Evolutionary conservation across 2,113 vertebrate genomes (phyloP), one percentile per base, ranked within the genome.

Genomic region (Rhodinocichla rosea): DNA sequence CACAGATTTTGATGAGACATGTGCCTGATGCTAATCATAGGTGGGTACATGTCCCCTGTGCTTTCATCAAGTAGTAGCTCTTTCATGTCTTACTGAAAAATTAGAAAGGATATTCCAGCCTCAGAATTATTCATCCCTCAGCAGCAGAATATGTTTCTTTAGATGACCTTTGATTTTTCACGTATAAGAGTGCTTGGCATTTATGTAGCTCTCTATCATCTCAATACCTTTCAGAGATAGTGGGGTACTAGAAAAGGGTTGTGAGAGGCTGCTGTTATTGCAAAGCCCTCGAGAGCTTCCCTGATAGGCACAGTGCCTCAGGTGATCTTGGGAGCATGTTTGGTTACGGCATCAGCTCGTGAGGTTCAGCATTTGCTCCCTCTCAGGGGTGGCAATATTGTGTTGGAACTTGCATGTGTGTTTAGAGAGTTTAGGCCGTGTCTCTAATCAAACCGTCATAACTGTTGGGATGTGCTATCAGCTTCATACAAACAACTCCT

Each of bases 101-200:
- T 73, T 70, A 77, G 57, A 79, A 84, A 80, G 59, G 30, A 0
- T 44, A 76, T 79, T 89, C 56, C 49, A 84, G 32, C 27, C 62
- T 83, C 63, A 65, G 74, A 47, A 69, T 95, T 95, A 67, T 87
- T 94, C 89, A 65, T 65, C 39, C 67, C 33, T 90, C 55, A 80
- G 87, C 68, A 65, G 69, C 49, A 79, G 57, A 83, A 47, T 76
- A 8, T 53, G 49, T 91, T 95, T 89, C 82, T 94, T 92, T 50
- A 76, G 78, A 68, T 90, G 93, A 95, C 87, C 91, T 95, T 95
- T 92, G 90, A 77, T 91, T 95, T 94, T 87, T 80, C 28, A 39
- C 39, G 6, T 86, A 75, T 59, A 77, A 70, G 57, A 80, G 33
- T 59, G 64, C 39, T 86, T 94, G 82, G 68, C 82, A 74, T 91